These are phyloP conservation scores for Endomychus coccineus DNA, from an alignment of 2,888 invertebrate species.

Conservation along the genomic window DNA sequence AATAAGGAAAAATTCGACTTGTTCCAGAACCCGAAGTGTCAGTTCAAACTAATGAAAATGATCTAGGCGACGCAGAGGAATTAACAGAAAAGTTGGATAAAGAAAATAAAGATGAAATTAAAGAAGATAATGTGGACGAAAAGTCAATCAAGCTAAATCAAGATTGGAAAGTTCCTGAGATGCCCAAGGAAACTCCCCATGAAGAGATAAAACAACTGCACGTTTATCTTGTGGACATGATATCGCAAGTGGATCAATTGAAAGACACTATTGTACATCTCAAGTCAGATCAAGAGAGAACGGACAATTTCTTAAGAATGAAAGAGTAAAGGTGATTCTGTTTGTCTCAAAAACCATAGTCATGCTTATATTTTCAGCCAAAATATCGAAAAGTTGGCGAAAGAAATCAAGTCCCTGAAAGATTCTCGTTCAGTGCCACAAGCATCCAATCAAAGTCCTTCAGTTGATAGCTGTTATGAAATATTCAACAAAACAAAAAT, in stretches of 20 bases:
- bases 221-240: slow-evolving; percentile 11
- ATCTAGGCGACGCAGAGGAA: too few relatives aligned
- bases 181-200: slow-evolving; percentile 4
- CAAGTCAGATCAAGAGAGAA: slow-evolving; percentile 11
- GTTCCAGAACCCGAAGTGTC: too few relatives aligned
- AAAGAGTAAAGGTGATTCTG: slow-evolving; percentile 9
- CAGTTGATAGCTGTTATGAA: too few relatives aligned
- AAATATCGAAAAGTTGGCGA: slow-evolving; percentile 10
- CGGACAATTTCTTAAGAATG: slow-evolving; percentile 6
- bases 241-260: slow-evolving; percentile 9
- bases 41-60: too few relatives aligned
- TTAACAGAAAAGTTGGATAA: too few relatives aligned
- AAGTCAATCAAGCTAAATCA: too few relatives aligned
- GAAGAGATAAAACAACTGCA: slow-evolving; percentile 13
- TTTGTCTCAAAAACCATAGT: background rate
- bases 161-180: background rate
- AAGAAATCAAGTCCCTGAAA: slow-evolving; percentile 7
- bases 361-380: slow-evolving; percentile 5
- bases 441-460: too few relatives aligned
- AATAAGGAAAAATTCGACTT: too few relatives aligned
- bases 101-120: too few relatives aligned
- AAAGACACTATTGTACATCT: slow-evolving; percentile 11
- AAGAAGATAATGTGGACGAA: too few relatives aligned
- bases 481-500: too few relatives aligned
- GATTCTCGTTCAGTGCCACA: slow-evolving; percentile 5